Evolutionary conservation across 2,888 invertebrate genomes (phyloP).

Genomic region (Idaea straminata): DNA sequence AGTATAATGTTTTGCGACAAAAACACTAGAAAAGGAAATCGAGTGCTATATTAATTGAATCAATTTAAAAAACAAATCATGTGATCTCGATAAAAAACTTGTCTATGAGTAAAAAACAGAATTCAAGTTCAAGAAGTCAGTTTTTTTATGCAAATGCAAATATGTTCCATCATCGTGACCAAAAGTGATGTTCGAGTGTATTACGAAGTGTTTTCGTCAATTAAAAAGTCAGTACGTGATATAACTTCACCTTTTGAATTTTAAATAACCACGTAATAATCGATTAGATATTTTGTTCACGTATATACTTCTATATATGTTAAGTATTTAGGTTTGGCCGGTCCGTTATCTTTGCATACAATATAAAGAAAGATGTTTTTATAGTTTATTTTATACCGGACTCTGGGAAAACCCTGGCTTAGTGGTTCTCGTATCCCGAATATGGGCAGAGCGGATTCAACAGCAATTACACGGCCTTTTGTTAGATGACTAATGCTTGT

Average conservation of each 20-base stretch:
- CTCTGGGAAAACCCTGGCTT: constrained; percentile 35
- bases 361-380: constrained; percentile 3
- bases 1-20: no score
- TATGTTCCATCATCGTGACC: constrained; percentile 22
- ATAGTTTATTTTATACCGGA: not conserved
- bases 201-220: constrained; percentile 31
- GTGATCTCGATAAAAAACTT: not conserved
- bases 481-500: constrained; percentile 39
- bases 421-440: not conserved
- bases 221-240: constrained; percentile 45
- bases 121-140: constrained; percentile 4
- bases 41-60: not conserved
- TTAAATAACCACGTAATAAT: constrained; percentile 47
- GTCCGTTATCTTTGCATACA: constrained; percentile 43
- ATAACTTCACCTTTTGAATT: constrained; percentile 40
- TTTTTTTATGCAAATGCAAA: constrained; percentile 22
- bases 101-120: constrained; percentile 11
- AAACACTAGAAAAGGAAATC: not conserved
- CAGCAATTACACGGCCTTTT: constrained; percentile 28
- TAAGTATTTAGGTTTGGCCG: constrained; percentile 38
- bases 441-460: not conserved
- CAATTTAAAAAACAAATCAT: not conserved
- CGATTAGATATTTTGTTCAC: constrained; percentile 42
- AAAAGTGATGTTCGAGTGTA: constrained; percentile 20
- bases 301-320: constrained; percentile 24